Percentiles rank a stretch among this genome's conserved stretches.
Conservation (phyloP, 2,888 invertebrate genomes). For the Clanis bilineata region DNA sequence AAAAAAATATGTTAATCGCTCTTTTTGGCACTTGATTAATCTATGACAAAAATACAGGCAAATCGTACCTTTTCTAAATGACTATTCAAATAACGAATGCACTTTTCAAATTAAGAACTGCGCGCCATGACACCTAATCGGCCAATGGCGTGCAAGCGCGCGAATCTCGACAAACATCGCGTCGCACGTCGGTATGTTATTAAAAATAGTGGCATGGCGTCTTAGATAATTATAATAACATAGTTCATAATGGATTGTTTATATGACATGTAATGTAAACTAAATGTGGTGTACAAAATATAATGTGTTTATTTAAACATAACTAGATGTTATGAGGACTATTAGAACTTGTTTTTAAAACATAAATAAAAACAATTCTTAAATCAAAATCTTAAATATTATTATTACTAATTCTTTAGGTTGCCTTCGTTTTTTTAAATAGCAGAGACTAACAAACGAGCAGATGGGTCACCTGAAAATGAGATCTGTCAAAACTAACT, state of each 20-base stretch:
- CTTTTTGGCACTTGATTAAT: too few relatives aligned
- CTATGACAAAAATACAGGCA: neutral
- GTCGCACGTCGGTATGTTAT: conserved; percentile 31
- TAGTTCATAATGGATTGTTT: conserved; percentile 37
- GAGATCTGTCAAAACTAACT: too few relatives aligned
- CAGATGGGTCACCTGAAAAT: too few relatives aligned
- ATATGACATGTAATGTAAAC: conserved; percentile 34
- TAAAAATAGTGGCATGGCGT: conserved; percentile 24
- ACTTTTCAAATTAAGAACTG: conserved; percentile 1
- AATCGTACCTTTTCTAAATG: conserved; percentile 3
- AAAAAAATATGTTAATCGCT: too few relatives aligned
- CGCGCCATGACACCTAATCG: conserved; percentile 25
- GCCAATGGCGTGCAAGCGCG: conserved; percentile 38
- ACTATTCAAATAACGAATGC: conserved; percentile 17
- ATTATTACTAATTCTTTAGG: too few relatives aligned
- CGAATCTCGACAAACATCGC: conserved; percentile 36
- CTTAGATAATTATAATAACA: conserved; percentile 35
- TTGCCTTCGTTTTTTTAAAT: too few relatives aligned
- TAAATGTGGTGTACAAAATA: conserved; percentile 10
- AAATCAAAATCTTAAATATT: too few relatives aligned
- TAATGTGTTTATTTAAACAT: neutral
- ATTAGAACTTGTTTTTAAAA: too few relatives aligned
- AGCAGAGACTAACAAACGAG: too few relatives aligned
- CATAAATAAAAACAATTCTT: too few relatives aligned
- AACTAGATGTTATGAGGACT: neutral